Evolutionary conservation across 1,140 invertebrate species (phyloP).

Genomic region (Anagrus nilaparvatae): DNA sequence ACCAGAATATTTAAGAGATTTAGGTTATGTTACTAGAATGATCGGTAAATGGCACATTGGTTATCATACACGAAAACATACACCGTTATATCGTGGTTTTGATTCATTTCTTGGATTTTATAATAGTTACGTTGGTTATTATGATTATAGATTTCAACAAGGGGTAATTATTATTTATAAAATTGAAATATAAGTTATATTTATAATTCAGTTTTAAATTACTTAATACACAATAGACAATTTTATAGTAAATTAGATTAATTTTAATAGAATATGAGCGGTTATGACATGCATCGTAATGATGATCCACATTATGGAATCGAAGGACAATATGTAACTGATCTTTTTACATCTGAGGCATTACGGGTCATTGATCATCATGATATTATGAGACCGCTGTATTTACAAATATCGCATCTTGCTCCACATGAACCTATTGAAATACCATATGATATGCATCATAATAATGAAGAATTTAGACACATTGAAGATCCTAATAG

Average conservation of each 20-base stretch:
- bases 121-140: conserved; percentile 53
- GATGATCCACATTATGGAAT: conserved; percentile 48
- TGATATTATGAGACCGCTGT: conserved; percentile 49
- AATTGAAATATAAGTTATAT: too few species aligned
- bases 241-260: too few species aligned
- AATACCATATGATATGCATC: conserved; percentile 49
- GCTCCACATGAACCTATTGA: conserved; percentile 54
- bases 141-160: conserved; percentile 46
- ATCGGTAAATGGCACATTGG: conserved; percentile 67
- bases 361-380: conserved; percentile 49
- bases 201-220: too few species aligned
- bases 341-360: conserved; percentile 56
- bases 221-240: too few species aligned
- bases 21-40: conserved; percentile 55
- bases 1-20: conserved; percentile 40
- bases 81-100: conserved; percentile 53
- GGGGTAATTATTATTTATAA: conserved; percentile 28
- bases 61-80: conserved; percentile 48
- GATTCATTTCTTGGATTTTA: conserved; percentile 56
- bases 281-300: conserved; percentile 46
- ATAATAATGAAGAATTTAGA: conserved; percentile 50
- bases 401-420: conserved; percentile 58
- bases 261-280: conserved; percentile 41
- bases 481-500: conserved; percentile 55
- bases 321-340: conserved; percentile 57